Base-by-base conservation (phyloP, 35 echinoderm and acorn worm genomes). In the Stichopus chloronotus region DNA sequence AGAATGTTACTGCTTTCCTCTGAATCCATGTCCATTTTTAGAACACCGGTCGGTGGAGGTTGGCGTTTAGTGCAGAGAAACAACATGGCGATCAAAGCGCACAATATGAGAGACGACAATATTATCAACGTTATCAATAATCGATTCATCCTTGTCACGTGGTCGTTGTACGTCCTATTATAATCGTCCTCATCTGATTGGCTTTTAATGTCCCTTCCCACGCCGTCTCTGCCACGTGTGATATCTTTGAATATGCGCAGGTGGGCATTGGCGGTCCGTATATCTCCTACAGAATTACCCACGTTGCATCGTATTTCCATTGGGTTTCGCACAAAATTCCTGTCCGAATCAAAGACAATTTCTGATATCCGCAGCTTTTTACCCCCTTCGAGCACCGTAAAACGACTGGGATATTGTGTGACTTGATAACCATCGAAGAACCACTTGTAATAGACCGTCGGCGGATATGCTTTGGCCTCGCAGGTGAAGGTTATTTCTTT, bases 361-460 rank as follows among this genome's bases (percentile, higher is more conserved):
- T 56, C 16, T 19, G 30, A 54, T 17, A 91, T 72, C 56, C 72
- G 9, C 10, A 91, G 88, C n/a, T 53, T 77, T 21, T 78, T 43
- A 7, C 88, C 88, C 9, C 60, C 68, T 3, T 77, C 65, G 65
- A 91, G 21, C 5, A 91, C 7, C 17, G n/a, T 17, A 23, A 91
- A 91, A 7, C 30, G 25, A 72, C 76, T n/a, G 17, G 88, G 22
- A 19, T 91, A 13, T 19, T 91, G 65, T 6, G 65, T 57, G 0
- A 91, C 88, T 65, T 30, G 68, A 72, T 76, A 65, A 14, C 88
- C 88, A 22, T 91, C 88, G 25, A 91, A 91, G 22, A 76, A 91
- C 88, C 88, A 91, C 52, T 72, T 78, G 20, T 91, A 91, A 21
- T 72, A 43, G 11, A 78, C 72, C 9, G 72, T 30, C 2, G 72